A percentile compares a stretch with the other conserved stretches of the same genome.
phyloP scores from a whole-genome alignment of 2,888 invertebrate species.

The Ellobium chinense region DNA sequence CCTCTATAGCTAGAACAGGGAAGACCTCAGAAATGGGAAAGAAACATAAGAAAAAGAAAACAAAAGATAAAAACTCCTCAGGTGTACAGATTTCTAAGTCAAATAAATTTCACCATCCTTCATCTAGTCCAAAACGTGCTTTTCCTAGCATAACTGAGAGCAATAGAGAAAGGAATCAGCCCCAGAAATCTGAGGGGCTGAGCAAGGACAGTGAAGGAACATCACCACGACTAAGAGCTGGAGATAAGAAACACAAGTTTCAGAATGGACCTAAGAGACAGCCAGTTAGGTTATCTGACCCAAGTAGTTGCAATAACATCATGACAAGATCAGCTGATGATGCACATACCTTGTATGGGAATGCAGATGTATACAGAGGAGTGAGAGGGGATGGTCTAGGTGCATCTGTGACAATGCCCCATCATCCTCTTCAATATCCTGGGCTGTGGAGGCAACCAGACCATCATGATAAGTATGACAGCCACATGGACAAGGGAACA shows the following conservation, averaged over 20 bases:
- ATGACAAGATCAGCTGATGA: constrained; percentile 37
- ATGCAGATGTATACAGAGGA: constrained; percentile 43
- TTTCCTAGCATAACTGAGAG: neutral
- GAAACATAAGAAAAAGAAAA: constrained; percentile 26
- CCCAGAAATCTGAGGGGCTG: neutral
- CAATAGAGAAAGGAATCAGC: neutral
- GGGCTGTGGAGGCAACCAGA: constrained; percentile 1
- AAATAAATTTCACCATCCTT: neutral
- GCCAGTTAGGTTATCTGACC: constrained; percentile 4
- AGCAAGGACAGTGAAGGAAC: constrained; percentile 7
- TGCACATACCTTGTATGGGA: constrained; percentile 14
- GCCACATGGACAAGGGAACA: neutral
- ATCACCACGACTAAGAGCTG: neutral
- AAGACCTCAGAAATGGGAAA: constrained; percentile 20
- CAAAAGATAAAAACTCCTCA: constrained; percentile 15
- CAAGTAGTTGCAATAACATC: neutral
- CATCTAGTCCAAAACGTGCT: constrained; percentile 23
- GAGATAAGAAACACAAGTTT: constrained; percentile 15
- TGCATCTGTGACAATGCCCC: neutral
- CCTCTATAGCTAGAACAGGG: neutral
- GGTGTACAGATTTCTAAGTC: neutral
- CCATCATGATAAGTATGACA: neutral
- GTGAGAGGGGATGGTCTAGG: neutral
- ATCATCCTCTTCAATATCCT: neutral
- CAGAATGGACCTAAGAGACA: neutral